A percentile compares a stretch with the other conserved stretches of the same genome.
Conservation (phyloP, 2,113 vertebrate species). For the Strix uralensis region DNA sequence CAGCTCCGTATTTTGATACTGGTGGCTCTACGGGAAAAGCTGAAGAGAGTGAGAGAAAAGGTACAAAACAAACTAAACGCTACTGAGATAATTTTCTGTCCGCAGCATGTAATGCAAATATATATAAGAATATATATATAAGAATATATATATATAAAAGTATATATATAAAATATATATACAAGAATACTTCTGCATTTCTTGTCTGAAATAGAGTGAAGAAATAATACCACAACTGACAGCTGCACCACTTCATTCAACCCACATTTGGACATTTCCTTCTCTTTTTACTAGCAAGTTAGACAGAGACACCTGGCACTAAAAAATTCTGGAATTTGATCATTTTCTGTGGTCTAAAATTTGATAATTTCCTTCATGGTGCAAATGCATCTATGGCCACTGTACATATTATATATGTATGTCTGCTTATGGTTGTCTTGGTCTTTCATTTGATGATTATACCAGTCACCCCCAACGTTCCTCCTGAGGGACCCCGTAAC, state of each 20-base stretch:
- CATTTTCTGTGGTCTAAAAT: background rate
- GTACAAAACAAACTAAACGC: background rate
- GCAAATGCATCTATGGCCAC: background rate
- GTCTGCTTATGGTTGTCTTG: background rate
- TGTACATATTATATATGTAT: background rate
- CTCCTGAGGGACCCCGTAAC: background rate
- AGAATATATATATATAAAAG: no score
- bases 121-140: background rate
- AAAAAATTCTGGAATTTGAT: background rate
- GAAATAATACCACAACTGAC: background rate
- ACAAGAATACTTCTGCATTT: background rate
- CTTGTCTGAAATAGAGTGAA: background rate
- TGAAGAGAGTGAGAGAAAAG: background rate
- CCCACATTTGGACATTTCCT: background rate
- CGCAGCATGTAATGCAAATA: background rate
- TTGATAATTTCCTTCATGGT: background rate
- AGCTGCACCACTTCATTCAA: background rate
- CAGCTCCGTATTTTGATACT: background rate
- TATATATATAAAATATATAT: no score
- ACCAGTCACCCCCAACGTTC: background rate
- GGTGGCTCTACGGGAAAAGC: background rate
- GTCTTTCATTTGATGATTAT: background rate
- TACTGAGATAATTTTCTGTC: background rate
- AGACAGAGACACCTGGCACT: background rate
- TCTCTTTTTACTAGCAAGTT: background rate